Evolutionary conservation across 1,140 invertebrate genomes (phyloP).

Genomic region (Microplitis mediator): DNA sequence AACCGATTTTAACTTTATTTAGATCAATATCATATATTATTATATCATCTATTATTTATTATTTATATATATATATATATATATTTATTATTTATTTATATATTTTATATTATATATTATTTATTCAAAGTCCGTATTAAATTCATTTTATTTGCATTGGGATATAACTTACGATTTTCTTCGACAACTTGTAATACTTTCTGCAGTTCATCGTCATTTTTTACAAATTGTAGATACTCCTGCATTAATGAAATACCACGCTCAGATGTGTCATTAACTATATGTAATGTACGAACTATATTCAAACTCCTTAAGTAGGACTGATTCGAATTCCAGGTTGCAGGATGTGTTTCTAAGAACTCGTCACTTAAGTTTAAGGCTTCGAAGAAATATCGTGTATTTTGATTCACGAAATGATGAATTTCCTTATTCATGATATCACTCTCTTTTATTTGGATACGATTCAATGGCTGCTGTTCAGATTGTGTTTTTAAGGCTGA

Average conservation of each 20-base stretch:
- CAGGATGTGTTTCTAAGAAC: conserved; percentile 6
- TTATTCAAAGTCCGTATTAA: conserved; percentile 2
- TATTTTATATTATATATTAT: not conserved
- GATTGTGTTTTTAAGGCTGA: conserved; percentile 20
- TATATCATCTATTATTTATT: no score
- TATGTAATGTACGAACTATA: conserved; percentile 5
- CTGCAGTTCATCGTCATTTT: conserved; percentile 8
- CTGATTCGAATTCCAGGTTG: conserved; percentile 13
- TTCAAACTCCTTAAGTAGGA: not conserved
- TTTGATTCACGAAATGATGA: conserved; percentile 22
- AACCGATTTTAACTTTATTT: conserved; percentile 4
- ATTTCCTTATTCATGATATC: conserved; percentile 18
- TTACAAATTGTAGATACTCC: not conserved
- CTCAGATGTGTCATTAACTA: conserved; percentile 16
- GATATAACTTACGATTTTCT: conserved; percentile 5
- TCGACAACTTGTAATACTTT: conserved; percentile 15
- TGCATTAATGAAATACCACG: conserved; percentile 14
- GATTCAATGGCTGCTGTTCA: not conserved
- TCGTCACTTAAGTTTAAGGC: conserved; percentile 1
- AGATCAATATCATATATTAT: not conserved
- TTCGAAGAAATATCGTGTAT: conserved; percentile 18
- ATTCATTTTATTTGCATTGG: conserved; percentile 13
- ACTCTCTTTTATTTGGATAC: conserved; percentile 5
- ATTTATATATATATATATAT: no score
- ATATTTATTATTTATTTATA: no score